Evolutionary conservation across 53 echinoderm and acorn worm genomes (phyloP), one percentile per base, ranked within the genome.

Genomic region (Zoroaster sp.): DNA sequence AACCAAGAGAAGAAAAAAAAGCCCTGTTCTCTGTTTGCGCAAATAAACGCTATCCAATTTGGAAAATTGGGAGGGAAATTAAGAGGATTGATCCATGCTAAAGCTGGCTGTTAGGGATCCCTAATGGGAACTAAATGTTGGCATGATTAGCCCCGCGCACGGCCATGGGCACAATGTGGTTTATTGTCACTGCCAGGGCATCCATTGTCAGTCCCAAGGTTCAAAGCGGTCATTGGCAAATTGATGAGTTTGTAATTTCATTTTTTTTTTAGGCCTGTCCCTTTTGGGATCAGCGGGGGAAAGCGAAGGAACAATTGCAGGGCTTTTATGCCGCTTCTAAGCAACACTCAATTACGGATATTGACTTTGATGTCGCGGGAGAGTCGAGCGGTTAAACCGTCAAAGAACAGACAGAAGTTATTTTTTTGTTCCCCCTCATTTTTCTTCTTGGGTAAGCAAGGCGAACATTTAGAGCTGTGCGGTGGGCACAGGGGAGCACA

Each of bases 31-130:
- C 54, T 89, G 80, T 89, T 89, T 89, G 71, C 63, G 53, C 38
- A 53, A 89, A 74, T 89, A 89, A 89, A 89, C 72, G 80, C 80
- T 47, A 71, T 79, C 89, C 89, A 89, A 89, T 89, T 89, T 89
- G 54, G 54, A 69, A 89, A 89, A 89, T 89, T 89, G 89, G 70
- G 54, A 32, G 40, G 54, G 80, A 69, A 80, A 54, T 78, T 49
- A 79, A 89, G 47, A 53, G 80, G 89, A 89, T 55, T 89, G 89
- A 70, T 79, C 80, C 73, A 14, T 21, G 42, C 69, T 66, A 67
- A 59, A 78, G 63, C 78, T 23, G 14, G 78, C 59, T 9, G 59
- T 78, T 78, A 78, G 82, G 31, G 59, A 31, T 4, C 18, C 82
- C 82, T 67, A 82, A 82, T 82, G 82, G 82, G 82, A 82, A 82